Evolutionary conservation across 92 coral and sea anemone species (phyloP), one percentile per base, ranked within the genome.

Genomic region (Scolanthus callimorphus): DNA sequence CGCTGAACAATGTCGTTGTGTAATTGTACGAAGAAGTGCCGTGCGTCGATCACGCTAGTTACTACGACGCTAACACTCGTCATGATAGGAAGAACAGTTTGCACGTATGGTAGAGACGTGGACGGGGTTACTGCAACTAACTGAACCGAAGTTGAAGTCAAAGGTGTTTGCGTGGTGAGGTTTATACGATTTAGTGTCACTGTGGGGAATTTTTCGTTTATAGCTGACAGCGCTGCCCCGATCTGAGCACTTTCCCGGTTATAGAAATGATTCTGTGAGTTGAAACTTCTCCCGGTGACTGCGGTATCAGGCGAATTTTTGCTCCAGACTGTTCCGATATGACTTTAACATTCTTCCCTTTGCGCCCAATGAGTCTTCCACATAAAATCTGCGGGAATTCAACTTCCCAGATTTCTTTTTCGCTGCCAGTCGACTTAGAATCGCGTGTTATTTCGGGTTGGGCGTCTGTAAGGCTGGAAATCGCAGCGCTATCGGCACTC

Each of bases 371-470:
- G 4, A 92, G 71, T 26, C 98, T 71, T 47, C 98, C 98, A 38
- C 98, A 92, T 4, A 92, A 67, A 11, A 86, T 90, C 80, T 92
- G 98, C 0, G 98, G 98, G 56, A 92, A 92, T 51, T 92, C 98
- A 15, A 92, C 56, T 49, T 92, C 98, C 86, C 98, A 92, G 22
- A 90, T 83, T 68, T 84, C 88, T 67, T 63, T 82, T n/a, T 92
- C 88, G 2, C 60, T 60, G n/a, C n/a, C n/a, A 9, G 61, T 70
- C 38, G 39, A 50, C 23, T 57, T 54, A 10, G 39, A 49, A 21
- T 67, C 73, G 17, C 11, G 4, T n/a, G n/a, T n/a, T n/a, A n/a
- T n/a, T 2, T 70, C 70, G 8, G 65, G 54, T 2, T 55, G 76
- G n/a, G 78, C 62, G 38, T 82, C 96, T 2, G 96, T 66, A 54